Evolutionary conservation across 2,888 invertebrate genomes (phyloP).

Genomic region (Fragum sueziense): DNA sequence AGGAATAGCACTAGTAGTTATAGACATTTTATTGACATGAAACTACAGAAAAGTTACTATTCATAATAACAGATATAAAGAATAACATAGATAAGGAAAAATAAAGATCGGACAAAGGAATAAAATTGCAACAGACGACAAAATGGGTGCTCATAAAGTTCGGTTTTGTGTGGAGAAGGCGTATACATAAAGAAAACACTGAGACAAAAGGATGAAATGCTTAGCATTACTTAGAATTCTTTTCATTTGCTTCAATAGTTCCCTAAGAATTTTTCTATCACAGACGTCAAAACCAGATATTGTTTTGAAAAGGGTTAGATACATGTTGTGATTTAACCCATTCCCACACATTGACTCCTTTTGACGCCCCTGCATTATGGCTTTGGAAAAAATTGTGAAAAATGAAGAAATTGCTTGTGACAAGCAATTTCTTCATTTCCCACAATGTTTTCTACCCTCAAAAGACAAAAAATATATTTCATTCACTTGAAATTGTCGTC

Average conservation of each 20-base stretch:
- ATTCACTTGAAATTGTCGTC: too few relatives aligned
- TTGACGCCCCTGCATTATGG: background rate
- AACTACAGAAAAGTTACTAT: too few relatives aligned
- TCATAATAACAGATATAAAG: too few relatives aligned
- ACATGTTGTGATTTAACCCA: background rate
- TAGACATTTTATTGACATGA: too few relatives aligned
- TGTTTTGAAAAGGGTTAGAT: background rate
- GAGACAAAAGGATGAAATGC: background rate
- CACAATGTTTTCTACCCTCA: background rate
- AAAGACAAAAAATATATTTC: too few relatives aligned
- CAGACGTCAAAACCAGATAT: background rate
- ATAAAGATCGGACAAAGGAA: too few relatives aligned
- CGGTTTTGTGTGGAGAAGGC: background rate
- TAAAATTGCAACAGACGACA: background rate
- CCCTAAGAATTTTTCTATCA: background rate
- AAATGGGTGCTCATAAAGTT: background rate
- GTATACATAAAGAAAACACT: too few relatives aligned
- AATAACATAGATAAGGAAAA: too few relatives aligned
- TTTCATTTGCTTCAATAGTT: background rate
- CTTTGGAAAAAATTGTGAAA: conserved; percentile 1
- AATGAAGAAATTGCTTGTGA: conserved; percentile 4
- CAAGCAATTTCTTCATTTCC: conserved; percentile 1
- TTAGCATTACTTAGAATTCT: background rate
- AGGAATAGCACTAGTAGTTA: too few relatives aligned
- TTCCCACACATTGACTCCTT: background rate